These are phyloP conservation scores for Erythrocercus mccallii DNA, from an alignment of 2,113 vertebrate genomes.

Conservation along the genomic window DNA sequence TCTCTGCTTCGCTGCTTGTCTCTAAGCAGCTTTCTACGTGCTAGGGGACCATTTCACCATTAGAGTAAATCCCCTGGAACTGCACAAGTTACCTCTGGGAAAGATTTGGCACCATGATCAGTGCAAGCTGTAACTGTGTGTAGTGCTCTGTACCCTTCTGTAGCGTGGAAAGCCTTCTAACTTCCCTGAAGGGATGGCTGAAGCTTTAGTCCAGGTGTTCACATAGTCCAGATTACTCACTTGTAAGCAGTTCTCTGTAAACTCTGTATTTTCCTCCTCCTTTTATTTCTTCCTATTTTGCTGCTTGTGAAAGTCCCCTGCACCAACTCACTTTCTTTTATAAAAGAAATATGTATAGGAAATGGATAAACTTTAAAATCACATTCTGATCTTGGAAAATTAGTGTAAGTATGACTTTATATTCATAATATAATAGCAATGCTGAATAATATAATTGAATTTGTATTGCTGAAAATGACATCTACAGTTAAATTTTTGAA, in stretches of 20 bases:
- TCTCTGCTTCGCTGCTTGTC: background rate
- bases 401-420: background rate
- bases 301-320: background rate
- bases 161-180: background rate
- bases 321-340: background rate
- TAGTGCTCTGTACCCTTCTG: background rate
- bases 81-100: background rate
- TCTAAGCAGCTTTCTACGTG: background rate
- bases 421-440: background rate
- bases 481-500: background rate
- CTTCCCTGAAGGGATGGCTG: background rate
- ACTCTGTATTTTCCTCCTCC: background rate
- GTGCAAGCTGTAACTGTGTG: background rate
- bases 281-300: background rate
- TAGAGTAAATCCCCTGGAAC: background rate
- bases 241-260: background rate
- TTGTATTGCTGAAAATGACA: background rate
- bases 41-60: background rate
- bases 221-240: background rate
- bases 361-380: background rate
- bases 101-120: background rate
- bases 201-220: background rate
- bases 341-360: background rate
- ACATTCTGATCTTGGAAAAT: background rate
- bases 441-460: background rate